Base-by-base conservation (phyloP, 1,140 invertebrate genomes). In the Scaptodrosophila lebanonensis region DNA sequence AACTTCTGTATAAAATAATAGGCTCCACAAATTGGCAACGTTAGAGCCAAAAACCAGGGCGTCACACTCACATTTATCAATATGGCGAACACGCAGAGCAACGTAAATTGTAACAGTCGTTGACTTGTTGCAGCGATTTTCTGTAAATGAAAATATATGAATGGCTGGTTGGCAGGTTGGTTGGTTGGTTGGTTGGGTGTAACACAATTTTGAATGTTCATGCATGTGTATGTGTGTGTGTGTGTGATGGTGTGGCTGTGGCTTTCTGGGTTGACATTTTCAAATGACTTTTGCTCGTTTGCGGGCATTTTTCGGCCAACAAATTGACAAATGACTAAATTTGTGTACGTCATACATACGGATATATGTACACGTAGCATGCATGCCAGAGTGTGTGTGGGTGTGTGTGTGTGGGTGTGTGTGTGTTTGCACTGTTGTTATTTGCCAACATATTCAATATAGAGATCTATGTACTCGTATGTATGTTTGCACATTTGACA, bases 111-210 rank as follows among this genome's bases (percentile, higher is more conserved):
- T 9, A 91, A 87, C 69, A 94, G 88, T 20, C 93, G 89, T 68
- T 93, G 92, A 43, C 94, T 90, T 1, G 93, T 91, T 25, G 91
- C 93, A 6, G 92, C 91, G 22, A 95, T 89, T 92, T 95, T 95
- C 93, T 95, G 85, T 52, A 32, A 65, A 66, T 51, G 51, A 48
- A 67, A 64, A 66, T 59, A 33, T 35, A 64, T 54, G 38, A 18
- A 25, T 17, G 29, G 25, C 33, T 25, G n/a, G n/a, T n/a, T n/a
- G n/a, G n/a, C n/a, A n/a, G n/a, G n/a, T n/a, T n/a, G n/a, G n/a
- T n/a, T n/a, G n/a, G n/a, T n/a, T n/a, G n/a, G n/a, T n/a, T n/a
- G n/a, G n/a, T n/a, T n/a, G n/a, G n/a, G 39, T 39, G 27, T 25
- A n/a, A 35, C 47, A 17, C 7, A 29, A 1, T 13, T 16, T 9